A percentile compares a stretch with the other conserved stretches of the same genome.
Evolutionary conservation across 2,797 vertebrate genomes (phyloP).

Genomic region (Novumbra hubbsi): DNA sequence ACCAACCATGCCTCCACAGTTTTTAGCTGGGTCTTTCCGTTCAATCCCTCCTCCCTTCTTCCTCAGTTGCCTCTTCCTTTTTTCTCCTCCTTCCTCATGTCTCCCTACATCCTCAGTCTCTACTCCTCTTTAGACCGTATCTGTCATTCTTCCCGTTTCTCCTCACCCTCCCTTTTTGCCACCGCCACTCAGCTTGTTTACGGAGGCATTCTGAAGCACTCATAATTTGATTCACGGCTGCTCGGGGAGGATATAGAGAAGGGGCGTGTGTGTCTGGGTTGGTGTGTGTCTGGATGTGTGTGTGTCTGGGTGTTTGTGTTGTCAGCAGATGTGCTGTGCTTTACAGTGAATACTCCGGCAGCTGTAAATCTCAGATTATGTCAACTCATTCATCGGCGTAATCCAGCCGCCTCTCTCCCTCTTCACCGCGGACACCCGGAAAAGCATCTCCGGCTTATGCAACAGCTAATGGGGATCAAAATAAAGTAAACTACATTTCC

Average conservation of each 20-base stretch:
- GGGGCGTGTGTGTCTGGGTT: background rate
- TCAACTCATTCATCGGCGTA: constrained; percentile 8
- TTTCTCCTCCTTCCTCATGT: constrained; percentile 20
- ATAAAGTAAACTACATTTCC: background rate
- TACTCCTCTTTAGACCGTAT: background rate
- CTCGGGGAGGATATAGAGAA: constrained; percentile 5
- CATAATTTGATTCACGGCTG: constrained; percentile 12
- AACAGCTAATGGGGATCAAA: no score
- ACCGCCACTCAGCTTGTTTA: background rate
- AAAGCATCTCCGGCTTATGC: background rate
- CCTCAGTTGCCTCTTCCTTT: background rate
- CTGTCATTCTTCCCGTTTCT: background rate
- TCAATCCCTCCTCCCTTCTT: background rate
- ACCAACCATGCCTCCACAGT: no score
- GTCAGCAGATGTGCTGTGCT: constrained; percentile 1
- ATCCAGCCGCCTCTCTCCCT: background rate
- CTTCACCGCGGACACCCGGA: background rate
- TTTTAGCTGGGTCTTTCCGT: background rate
- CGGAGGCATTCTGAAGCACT: background rate
- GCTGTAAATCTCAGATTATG: constrained; percentile 21
- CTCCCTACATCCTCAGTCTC: background rate
- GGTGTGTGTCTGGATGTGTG: background rate
- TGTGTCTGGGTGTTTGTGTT: background rate
- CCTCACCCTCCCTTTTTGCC: background rate
- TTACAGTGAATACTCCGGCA: constrained; percentile 4